Conservation (phyloP, 2,888 invertebrate genomes). For the Auanema freiburgensis region DNA sequence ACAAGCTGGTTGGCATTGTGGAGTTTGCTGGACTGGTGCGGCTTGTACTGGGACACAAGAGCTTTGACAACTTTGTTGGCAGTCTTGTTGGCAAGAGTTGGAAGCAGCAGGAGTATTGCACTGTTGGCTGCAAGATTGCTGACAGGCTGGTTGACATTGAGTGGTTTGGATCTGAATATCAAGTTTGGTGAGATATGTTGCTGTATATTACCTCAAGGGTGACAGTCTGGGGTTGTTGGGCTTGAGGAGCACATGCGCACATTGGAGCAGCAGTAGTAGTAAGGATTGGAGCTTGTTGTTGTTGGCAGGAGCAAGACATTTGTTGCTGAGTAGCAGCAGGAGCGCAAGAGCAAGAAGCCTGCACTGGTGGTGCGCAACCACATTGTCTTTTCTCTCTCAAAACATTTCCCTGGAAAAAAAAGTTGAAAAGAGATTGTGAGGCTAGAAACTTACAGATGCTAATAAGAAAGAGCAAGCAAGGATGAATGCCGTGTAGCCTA, state of each 20-base stretch:
- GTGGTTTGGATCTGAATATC: slow-evolving; percentile 26
- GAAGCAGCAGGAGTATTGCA: slow-evolving; percentile 29
- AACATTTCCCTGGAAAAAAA: slow-evolving; percentile 36
- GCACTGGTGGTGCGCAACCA: slow-evolving; percentile 35
- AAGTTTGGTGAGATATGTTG: background rate
- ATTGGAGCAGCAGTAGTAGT: slow-evolving; percentile 1
- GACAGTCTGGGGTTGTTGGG: slow-evolving; percentile 29
- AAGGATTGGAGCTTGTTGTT: slow-evolving; percentile 25
- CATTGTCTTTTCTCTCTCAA: slow-evolving; percentile 44
- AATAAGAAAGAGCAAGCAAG: slow-evolving; percentile 1
- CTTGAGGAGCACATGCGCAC: slow-evolving; percentile 32
- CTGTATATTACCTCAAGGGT: slow-evolving; percentile 16
- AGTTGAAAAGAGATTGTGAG: background rate
- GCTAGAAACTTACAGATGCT: background rate
- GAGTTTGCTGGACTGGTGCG: slow-evolving; percentile 14
- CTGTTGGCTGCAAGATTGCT: slow-evolving; percentile 33
- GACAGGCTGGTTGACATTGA: slow-evolving; percentile 41
- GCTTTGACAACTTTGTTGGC: slow-evolving; percentile 34
- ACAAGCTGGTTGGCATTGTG: slow-evolving; percentile 20
- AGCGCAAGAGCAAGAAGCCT: slow-evolving; percentile 31
- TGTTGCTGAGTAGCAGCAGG: slow-evolving; percentile 10
- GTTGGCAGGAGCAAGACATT: slow-evolving; percentile 39
- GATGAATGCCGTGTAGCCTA: background rate
- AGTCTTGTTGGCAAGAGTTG: slow-evolving; percentile 29
- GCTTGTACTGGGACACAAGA: slow-evolving; percentile 21